A percentile compares a stretch with the other conserved stretches of the same genome.
Evolutionary conservation across 2,797 vertebrate species (phyloP).

Genomic region (Brachyalestes nurse): DNA sequence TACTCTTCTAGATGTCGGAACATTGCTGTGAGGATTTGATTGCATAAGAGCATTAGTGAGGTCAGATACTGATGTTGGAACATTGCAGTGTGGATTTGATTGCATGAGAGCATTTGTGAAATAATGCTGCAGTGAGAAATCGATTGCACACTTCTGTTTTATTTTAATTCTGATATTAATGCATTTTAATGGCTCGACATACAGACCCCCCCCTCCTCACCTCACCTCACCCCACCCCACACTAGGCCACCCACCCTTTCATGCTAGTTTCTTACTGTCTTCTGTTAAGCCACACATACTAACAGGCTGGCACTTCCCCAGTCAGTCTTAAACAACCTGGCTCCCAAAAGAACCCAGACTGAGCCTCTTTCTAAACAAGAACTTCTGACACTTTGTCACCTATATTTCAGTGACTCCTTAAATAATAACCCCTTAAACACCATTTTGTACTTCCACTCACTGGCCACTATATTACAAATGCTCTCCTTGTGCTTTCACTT

Average conservation of each 20-base stretch:
- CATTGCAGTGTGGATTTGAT: too few species aligned
- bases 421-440: not conserved
- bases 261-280: not conserved
- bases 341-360: not conserved
- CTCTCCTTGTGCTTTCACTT: not conserved
- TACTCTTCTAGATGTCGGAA: too few species aligned
- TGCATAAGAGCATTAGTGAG: too few species aligned
- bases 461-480: not conserved
- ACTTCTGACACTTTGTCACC: not conserved
- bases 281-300: slow-evolving; percentile 2
- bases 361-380: not conserved
- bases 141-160: too few species aligned
- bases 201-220: too few species aligned
- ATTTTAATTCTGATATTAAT: too few species aligned
- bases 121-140: too few species aligned
- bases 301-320: not conserved
- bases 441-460: not conserved
- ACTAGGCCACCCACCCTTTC: not conserved
- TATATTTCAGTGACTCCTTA: not conserved
- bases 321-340: slow-evolving; percentile 18
- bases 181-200: too few species aligned
- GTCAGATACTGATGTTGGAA: too few species aligned
- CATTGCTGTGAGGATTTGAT: too few species aligned
- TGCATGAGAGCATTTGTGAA: too few species aligned
- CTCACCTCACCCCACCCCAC: too few species aligned